Conservation (phyloP, 2,113 vertebrate species). For the Gymnarchus niloticus region DNA sequence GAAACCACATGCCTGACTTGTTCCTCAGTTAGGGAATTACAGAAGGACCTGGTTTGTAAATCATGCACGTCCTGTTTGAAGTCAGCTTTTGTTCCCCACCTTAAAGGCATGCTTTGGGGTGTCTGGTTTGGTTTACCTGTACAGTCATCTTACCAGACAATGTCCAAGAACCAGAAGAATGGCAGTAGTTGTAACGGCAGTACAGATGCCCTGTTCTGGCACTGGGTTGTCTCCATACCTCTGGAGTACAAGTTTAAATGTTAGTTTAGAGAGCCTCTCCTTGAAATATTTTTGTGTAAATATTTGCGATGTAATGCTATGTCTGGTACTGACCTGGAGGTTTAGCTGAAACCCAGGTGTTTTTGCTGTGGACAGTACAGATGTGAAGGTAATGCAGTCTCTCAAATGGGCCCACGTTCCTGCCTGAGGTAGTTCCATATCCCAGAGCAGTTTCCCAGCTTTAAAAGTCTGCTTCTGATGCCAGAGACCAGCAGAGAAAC, state of each 20-base stretch:
- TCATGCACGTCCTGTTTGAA: neutral
- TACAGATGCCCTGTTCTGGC: neutral
- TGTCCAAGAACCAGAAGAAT: neutral
- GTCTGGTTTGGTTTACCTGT: neutral
- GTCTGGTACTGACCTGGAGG: neutral
- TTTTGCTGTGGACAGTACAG: too few species aligned
- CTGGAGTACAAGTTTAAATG: neutral
- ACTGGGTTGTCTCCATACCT: neutral
- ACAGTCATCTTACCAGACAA: neutral
- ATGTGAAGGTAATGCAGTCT: neutral
- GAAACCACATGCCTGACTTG: neutral
- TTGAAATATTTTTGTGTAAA: conserved; percentile 1
- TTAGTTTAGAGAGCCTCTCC: neutral
- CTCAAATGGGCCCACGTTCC: neutral
- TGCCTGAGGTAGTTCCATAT: neutral
- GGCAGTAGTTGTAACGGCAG: neutral
- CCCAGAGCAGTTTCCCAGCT: neutral
- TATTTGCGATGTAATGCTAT: neutral
- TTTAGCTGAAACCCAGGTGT: conserved; percentile 7
- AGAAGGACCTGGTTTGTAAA: neutral
- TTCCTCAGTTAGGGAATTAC: neutral
- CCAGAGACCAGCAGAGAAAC: neutral
- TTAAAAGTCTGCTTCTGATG: neutral
- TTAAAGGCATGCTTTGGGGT: neutral
- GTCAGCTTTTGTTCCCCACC: neutral